phyloP scores from a whole-genome alignment of 2,113 vertebrate species.

The Neodon shergylaensis region DNA sequence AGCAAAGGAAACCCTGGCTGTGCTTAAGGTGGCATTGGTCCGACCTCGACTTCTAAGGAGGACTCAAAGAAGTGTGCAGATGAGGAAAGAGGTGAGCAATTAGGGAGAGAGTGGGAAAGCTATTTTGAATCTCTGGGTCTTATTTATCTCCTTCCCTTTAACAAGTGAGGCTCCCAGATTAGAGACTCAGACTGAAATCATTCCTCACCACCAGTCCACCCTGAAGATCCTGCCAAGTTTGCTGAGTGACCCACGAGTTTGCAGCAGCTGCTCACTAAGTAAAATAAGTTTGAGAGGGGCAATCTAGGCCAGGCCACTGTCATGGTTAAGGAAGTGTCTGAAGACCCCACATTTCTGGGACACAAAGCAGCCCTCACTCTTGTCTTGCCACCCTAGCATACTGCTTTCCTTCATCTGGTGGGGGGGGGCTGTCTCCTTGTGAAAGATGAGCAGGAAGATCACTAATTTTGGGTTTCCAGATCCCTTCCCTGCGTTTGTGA shows the following conservation, averaged over 20 bases:
- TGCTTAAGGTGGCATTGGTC: neutral
- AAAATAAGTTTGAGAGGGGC: neutral
- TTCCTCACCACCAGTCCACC: too few relatives aligned
- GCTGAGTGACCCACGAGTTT: neutral
- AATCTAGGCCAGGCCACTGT: neutral
- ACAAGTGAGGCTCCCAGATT: neutral
- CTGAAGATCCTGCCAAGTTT: neutral
- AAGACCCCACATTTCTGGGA: neutral
- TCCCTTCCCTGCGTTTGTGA: fast-evolving
- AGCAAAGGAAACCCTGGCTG: neutral
- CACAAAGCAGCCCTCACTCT: neutral
- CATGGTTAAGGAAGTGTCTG: too few relatives aligned
- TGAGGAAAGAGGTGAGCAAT: neutral
- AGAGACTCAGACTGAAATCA: neutral
- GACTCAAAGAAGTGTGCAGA: neutral
- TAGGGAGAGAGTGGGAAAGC: neutral
- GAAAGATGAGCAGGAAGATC: neutral
- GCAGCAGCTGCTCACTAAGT: neutral
- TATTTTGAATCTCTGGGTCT: neutral
- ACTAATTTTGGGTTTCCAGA: neutral
- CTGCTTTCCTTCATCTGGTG: neutral
- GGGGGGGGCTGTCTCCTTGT: neutral
- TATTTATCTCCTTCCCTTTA: neutral
- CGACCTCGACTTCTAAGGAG: neutral
- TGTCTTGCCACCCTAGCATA: neutral